phyloP scores from a whole-genome alignment of 2,797 vertebrate genomes.

The Sorex maritimensis region DNA sequence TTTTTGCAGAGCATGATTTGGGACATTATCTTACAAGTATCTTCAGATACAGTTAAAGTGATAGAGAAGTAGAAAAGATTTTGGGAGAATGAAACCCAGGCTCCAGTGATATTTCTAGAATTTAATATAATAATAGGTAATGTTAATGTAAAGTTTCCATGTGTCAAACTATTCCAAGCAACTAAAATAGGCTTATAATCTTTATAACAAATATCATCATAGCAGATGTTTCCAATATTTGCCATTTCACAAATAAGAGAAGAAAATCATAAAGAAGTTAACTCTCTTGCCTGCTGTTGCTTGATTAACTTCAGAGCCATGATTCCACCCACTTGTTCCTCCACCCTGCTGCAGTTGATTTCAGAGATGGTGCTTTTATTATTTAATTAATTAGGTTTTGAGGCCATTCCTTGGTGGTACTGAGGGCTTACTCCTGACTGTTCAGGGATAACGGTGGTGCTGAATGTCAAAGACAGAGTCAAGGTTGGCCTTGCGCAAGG shows the following conservation, averaged over 20 bases:
- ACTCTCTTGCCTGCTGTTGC: background rate
- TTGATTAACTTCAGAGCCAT: background rate
- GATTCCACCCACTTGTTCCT: background rate
- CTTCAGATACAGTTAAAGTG: background rate
- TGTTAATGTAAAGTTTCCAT: background rate
- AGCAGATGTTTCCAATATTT: background rate
- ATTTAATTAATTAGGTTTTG: too few relatives aligned
- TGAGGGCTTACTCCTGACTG: too few relatives aligned
- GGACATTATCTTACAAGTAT: background rate
- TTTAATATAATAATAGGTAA: background rate
- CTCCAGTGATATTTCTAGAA: background rate
- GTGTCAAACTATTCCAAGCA: background rate
- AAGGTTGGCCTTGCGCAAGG: too few relatives aligned
- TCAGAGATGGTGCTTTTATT: background rate
- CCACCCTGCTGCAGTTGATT: background rate
- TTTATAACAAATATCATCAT: background rate
- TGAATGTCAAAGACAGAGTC: too few relatives aligned
- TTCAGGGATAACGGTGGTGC: too few relatives aligned
- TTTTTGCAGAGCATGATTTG: background rate
- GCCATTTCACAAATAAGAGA: background rate
- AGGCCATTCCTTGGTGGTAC: too few relatives aligned
- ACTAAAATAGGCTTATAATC: background rate
- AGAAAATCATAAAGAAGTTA: background rate
- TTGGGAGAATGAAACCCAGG: background rate
- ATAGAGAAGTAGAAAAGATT: background rate